Evolutionary conservation across 2,797 vertebrate species (phyloP).

Genomic region (Sebastes matsubarae): DNA sequence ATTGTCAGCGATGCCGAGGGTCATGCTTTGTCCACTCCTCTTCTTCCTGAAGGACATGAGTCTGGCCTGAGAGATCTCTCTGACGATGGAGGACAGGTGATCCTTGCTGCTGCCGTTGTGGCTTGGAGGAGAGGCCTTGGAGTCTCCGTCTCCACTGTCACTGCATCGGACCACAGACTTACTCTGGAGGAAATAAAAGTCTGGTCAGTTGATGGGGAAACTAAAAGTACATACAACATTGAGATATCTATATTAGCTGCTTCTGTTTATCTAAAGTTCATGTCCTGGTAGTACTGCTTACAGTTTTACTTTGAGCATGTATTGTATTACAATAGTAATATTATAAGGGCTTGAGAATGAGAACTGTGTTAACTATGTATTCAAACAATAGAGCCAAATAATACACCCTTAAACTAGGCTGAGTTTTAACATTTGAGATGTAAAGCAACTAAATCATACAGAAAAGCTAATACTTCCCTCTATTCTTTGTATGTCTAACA

Average conservation of each 20-base stretch:
- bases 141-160: constrained; percentile 75
- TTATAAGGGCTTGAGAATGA: background rate
- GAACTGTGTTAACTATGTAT: background rate
- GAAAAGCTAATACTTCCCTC: background rate
- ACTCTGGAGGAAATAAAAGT: constrained; percentile 57
- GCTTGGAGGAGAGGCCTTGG: constrained; percentile 79
- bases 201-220: background rate
- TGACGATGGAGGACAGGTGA: constrained; percentile 76
- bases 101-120: constrained; percentile 75
- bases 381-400: background rate
- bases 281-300: background rate
- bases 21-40: constrained; percentile 73
- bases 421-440: background rate
- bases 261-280: background rate
- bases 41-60: constrained; percentile 80
- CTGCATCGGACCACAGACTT: constrained; percentile 82
- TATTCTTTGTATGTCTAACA: background rate
- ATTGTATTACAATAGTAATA: background rate
- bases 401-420: background rate
- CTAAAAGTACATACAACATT: background rate
- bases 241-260: background rate
- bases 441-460: background rate
- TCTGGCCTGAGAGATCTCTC: constrained; percentile 81
- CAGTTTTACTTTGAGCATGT: background rate
- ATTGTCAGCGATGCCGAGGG: constrained; percentile 64